These are phyloP conservation scores for Ridgeia piscesae DNA, from an alignment of 1,140 invertebrate species.

Conservation along the genomic window DNA sequence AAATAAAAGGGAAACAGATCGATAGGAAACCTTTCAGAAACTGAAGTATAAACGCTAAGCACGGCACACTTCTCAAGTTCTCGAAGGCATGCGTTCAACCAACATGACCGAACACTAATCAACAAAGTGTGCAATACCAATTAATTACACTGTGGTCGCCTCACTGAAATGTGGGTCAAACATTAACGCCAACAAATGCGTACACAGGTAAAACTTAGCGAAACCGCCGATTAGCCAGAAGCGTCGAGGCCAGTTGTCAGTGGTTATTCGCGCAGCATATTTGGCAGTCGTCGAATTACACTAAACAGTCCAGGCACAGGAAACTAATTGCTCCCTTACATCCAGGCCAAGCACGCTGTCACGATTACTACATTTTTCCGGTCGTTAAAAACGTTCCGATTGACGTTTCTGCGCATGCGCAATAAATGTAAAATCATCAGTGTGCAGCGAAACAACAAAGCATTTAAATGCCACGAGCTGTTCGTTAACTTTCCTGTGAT, in stretches of 20 bases:
- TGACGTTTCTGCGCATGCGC: too few species aligned
- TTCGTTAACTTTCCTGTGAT: too few species aligned
- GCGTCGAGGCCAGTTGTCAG: background rate
- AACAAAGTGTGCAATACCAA: background rate
- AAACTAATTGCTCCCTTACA: background rate
- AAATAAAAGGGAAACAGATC: too few species aligned
- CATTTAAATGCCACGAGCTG: too few species aligned
- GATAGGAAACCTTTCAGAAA: too few species aligned
- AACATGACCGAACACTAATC: background rate
- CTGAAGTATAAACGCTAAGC: background rate
- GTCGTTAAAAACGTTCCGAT: too few species aligned
- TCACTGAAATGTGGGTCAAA: background rate
- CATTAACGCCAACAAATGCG: background rate
- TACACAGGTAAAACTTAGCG: background rate
- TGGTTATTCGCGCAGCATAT: background rate
- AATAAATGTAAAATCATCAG: too few species aligned
- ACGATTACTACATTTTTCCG: too few species aligned
- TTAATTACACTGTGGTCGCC: background rate
- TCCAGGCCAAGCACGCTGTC: background rate
- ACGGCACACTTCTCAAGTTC: background rate
- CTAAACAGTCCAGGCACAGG: background rate
- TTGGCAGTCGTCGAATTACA: background rate
- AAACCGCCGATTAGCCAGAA: background rate
- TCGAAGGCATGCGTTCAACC: background rate
- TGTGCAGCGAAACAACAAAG: too few species aligned